Conservation (phyloP, 2,797 vertebrate genomes). For the Nyctalus aviator region DNA sequence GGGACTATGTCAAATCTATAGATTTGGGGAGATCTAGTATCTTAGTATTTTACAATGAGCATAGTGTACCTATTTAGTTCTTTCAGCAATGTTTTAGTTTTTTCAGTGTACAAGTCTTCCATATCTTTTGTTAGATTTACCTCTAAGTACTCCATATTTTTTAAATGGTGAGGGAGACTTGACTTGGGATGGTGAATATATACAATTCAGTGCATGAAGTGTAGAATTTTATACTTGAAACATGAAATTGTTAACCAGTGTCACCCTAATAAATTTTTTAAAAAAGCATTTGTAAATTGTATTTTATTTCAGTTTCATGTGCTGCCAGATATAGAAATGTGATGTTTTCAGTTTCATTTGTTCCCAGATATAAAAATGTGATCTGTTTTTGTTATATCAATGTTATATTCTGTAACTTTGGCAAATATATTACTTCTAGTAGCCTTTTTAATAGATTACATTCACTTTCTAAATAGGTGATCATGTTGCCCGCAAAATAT, state of each 20-base stretch:
- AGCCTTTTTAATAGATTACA: neutral
- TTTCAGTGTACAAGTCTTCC: neutral
- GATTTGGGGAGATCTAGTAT: neutral
- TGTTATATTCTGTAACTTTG: neutral
- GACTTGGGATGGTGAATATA: neutral
- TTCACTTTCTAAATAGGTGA: neutral
- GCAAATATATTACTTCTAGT: neutral
- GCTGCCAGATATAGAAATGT: neutral
- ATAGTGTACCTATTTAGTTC: neutral
- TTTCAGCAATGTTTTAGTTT: neutral
- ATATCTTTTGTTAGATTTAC: neutral
- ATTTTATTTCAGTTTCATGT: neutral
- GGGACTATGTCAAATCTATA: neutral
- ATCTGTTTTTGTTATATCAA: neutral
- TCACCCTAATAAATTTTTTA: neutral
- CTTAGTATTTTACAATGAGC: neutral
- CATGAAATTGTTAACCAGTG: neutral
- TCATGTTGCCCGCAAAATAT: neutral
- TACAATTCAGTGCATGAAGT: neutral
- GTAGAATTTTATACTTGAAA: neutral
- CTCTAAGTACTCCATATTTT: neutral
- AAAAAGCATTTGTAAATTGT: neutral
- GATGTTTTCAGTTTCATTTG: neutral
- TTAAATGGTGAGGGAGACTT: neutral
- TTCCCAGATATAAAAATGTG: neutral